Evolutionary conservation across 2,113 vertebrate genomes (phyloP).

Genomic region (Forbesichthys agassizii): DNA sequence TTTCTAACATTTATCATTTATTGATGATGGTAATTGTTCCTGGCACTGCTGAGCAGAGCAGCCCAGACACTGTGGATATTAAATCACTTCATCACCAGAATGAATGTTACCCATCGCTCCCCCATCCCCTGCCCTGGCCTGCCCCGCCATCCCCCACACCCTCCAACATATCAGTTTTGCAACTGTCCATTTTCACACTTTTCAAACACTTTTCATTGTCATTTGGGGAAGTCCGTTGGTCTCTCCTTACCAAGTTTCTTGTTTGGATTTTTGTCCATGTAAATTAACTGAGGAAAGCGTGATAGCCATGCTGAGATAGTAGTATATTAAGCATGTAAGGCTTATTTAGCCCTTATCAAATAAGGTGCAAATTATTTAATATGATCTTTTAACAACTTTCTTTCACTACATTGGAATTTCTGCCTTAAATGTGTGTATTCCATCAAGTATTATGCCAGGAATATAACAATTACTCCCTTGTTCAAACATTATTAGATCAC

Average conservation of each 20-base stretch:
- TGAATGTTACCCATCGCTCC: conserved; percentile 12
- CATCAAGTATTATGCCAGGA: too few species aligned
- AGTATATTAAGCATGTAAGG: too few species aligned
- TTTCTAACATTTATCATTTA: conserved; percentile 65
- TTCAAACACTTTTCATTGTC: conserved; percentile 39
- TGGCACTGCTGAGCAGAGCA: conserved; percentile 57
- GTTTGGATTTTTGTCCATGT: conserved; percentile 15
- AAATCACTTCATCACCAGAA: conserved; percentile 65
- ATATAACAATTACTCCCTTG: too few species aligned
- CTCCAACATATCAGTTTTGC: conserved; percentile 26
- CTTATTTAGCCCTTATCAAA: too few species aligned
- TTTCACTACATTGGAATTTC: too few species aligned
- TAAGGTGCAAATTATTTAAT: too few species aligned
- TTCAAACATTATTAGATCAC: too few species aligned
- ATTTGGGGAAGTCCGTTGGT: conserved; percentile 10
- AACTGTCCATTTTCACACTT: conserved; percentile 27
- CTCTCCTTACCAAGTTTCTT: conserved; percentile 10
- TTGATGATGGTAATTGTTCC: conserved; percentile 66
- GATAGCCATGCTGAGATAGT: too few species aligned
- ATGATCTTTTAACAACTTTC: too few species aligned
- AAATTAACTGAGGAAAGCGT: conserved; percentile 11
- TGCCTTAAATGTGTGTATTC: too few species aligned
- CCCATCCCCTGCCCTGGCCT: background rate
- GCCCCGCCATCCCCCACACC: background rate
- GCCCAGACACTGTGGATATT: conserved; percentile 62